Evolutionary conservation across 2,888 invertebrate genomes (phyloP).

Genomic region (Abrostola tripartita): DNA sequence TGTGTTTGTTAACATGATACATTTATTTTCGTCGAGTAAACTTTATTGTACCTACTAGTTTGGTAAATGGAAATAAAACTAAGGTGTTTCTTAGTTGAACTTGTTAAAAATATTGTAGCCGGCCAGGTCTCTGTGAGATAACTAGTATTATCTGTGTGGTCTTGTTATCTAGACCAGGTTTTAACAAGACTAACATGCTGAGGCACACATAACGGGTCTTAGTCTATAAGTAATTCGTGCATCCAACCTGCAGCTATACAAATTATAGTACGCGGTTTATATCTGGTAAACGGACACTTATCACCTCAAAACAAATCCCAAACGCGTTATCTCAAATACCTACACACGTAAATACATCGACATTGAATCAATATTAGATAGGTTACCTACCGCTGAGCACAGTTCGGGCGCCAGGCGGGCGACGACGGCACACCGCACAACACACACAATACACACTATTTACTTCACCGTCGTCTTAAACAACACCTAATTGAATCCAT

Average conservation of each 20-base stretch:
- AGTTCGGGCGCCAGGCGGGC: slow-evolving; percentile 60
- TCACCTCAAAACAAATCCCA: slow-evolving; percentile 81
- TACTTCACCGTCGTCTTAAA: slow-evolving; percentile 79
- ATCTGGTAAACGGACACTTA: slow-evolving; percentile 66
- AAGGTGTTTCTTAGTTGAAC: not conserved
- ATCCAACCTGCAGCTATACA: slow-evolving; percentile 32
- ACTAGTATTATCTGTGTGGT: not conserved
- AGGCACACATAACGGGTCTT: slow-evolving; percentile 31
- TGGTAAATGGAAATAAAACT: slow-evolving; percentile 13
- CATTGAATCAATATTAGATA: slow-evolving; percentile 81
- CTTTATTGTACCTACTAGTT: not conserved
- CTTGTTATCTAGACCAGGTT: slow-evolving; percentile 34
- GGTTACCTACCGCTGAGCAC: slow-evolving; percentile 73
- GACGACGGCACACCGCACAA: slow-evolving; percentile 61
- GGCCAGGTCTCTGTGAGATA: slow-evolving; percentile 9
- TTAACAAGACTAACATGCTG: slow-evolving; percentile 14
- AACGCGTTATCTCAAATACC: slow-evolving; percentile 71
- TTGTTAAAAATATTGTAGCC: not conserved
- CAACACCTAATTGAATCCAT: slow-evolving; percentile 86
- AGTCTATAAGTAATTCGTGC: slow-evolving; percentile 26
- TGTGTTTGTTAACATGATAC: slow-evolving; percentile 26
- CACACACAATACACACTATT: slow-evolving; percentile 68
- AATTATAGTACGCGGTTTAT: slow-evolving; percentile 28
- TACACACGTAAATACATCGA: slow-evolving; percentile 73
- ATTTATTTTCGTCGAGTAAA: slow-evolving; percentile 22